A percentile compares a stretch with the other conserved stretches of the same genome.
These are phyloP conservation scores for Tympanoctomys barrerae DNA, from an alignment of 2,797 vertebrate species.

Conservation along the genomic window DNA sequence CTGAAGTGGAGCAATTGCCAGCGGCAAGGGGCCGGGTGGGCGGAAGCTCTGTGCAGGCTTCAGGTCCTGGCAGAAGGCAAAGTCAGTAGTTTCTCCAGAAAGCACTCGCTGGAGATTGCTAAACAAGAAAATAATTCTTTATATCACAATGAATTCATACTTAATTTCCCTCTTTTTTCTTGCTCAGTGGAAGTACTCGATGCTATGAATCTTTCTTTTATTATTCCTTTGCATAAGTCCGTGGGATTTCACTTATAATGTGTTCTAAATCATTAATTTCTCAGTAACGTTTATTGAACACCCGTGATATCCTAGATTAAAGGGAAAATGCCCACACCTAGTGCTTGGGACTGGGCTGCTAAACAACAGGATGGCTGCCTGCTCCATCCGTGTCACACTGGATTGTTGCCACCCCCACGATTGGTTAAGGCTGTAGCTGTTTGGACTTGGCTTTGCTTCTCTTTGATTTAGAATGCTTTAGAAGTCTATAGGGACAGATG, in stretches of 20 bases:
- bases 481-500: background rate
- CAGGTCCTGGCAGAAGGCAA: background rate
- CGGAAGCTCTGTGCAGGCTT: background rate
- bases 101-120: background rate
- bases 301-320: background rate
- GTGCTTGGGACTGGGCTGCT: background rate
- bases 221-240: background rate
- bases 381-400: background rate
- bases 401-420: background rate
- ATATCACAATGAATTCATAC: background rate
- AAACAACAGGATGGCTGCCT: background rate
- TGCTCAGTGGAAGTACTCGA: background rate
- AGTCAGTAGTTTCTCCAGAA: background rate
- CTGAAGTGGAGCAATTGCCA: background rate
- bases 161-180: background rate
- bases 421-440: background rate
- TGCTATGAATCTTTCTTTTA: background rate
- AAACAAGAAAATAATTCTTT: background rate
- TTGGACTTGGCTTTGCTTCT: background rate
- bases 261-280: conserved; percentile 29
- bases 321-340: background rate
- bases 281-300: background rate
- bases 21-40: too few species aligned
- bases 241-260: background rate
- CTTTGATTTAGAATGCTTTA: conserved; percentile 30